Evolutionary conservation across 2,888 invertebrate genomes (phyloP).

Genomic region (Rosalia funebris): DNA sequence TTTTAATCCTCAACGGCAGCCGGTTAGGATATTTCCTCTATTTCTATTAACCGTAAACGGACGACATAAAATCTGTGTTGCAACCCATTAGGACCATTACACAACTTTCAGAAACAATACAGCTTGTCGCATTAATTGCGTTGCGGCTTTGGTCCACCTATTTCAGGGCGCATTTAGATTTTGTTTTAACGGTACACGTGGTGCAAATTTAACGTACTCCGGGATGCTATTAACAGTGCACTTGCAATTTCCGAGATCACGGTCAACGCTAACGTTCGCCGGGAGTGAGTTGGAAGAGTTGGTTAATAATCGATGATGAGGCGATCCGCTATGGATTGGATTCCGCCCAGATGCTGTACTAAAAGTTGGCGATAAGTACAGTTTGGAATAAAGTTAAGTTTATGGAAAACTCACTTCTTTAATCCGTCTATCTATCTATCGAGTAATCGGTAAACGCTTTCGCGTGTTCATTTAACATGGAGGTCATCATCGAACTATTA

Average conservation of each 20-base stretch:
- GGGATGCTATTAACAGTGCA: not conserved
- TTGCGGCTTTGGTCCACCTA: conserved; percentile 2
- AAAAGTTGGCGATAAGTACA: conserved; percentile 18
- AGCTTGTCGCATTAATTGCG: not conserved
- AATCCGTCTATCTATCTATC: too few species aligned
- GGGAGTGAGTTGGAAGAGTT: conserved; percentile 20
- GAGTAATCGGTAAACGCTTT: too few species aligned
- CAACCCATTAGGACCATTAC: conserved; percentile 4
- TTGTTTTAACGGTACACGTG: not conserved
- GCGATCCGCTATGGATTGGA: conserved; percentile 8
- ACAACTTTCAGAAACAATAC: conserved; percentile 2
- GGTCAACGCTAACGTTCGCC: conserved; percentile 11
- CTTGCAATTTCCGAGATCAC: conserved; percentile 20
- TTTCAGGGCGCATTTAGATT: not conserved
- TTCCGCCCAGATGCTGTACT: conserved; percentile 19
- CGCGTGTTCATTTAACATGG: too few species aligned
- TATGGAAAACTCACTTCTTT: too few species aligned
- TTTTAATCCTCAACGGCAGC: not conserved
- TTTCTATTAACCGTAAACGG: conserved; percentile 8
- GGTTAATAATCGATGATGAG: conserved; percentile 27
- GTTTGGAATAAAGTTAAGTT: conserved; percentile 8
- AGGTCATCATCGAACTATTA: too few species aligned
- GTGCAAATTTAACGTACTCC: conserved; percentile 6
- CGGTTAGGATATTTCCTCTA: conserved; percentile 3
- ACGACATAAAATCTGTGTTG: conserved; percentile 5